These are phyloP conservation scores for Actenoides lindsayi DNA, from an alignment of 2,113 vertebrate species.

Conservation along the genomic window DNA sequence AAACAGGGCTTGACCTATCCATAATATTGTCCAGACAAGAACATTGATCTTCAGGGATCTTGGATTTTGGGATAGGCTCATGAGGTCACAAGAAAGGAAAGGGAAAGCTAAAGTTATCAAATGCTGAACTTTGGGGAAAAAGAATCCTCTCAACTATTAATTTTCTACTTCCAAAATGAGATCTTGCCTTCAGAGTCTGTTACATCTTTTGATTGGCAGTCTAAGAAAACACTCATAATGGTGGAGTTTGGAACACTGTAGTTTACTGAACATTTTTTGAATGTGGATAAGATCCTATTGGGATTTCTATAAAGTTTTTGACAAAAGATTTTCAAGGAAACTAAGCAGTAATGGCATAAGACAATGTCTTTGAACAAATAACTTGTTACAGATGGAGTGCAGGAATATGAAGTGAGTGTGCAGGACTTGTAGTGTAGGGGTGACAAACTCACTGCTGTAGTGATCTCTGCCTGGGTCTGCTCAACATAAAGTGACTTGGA, in stretches of 20 bases:
- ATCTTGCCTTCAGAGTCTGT: neutral
- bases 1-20: neutral
- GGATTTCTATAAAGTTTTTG: neutral
- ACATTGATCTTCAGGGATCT: neutral
- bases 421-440: neutral
- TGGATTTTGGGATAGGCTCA: neutral
- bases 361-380: neutral
- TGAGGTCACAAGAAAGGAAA: neutral
- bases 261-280: neutral
- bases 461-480: neutral
- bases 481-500: neutral
- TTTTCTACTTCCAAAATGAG: neutral
- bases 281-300: neutral
- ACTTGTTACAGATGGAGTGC: neutral
- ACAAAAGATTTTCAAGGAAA: neutral
- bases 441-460: fast-evolving
- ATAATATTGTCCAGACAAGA: neutral
- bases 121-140: fast-evolving
- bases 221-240: neutral
- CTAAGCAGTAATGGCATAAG: neutral
- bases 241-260: neutral
- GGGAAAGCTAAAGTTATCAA: neutral
- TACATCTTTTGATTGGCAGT: neutral
- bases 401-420: neutral
- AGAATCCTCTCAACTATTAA: neutral